Percentiles rank a stretch among this genome's conserved stretches.
phyloP scores from a whole-genome alignment of 2,113 vertebrate species.

The Onychostoma macrolepis region DNA sequence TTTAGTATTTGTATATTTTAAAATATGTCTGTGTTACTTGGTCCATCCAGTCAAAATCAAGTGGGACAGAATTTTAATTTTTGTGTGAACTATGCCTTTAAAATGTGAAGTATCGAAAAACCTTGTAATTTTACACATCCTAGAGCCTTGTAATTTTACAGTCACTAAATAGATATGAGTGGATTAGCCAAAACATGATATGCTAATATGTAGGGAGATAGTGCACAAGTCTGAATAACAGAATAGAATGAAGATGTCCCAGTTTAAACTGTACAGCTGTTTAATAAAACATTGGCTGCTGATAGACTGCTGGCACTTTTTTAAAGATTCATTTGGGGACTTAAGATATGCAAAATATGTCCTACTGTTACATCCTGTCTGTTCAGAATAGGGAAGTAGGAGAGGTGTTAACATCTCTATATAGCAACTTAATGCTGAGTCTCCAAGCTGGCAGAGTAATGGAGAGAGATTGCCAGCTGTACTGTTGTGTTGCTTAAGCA shows the following conservation, averaged over 20 bases:
- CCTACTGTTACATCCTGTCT: conserved; percentile 12
- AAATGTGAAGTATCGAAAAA: background rate
- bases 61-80: background rate
- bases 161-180: background rate
- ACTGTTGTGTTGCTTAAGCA: conserved; percentile 20
- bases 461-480: conserved; percentile 27
- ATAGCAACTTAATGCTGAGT: conserved; percentile 6
- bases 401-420: conserved; percentile 38
- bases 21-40: background rate
- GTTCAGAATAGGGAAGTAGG: conserved; percentile 12
- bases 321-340: conserved; percentile 22
- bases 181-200: background rate
- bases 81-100: background rate
- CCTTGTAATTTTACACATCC: background rate
- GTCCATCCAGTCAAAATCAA: background rate
- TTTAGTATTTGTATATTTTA: background rate
- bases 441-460: conserved; percentile 28
- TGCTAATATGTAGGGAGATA: background rate
- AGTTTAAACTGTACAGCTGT: conserved; percentile 30
- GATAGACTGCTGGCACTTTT: conserved; percentile 32
- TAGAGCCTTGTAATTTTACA: background rate
- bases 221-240: background rate
- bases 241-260: conserved; percentile 23
- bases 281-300: conserved; percentile 32
- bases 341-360: conserved; percentile 31